Percentiles rank a stretch among this genome's conserved stretches.
phyloP scores from a whole-genome alignment of 2,797 vertebrate genomes.

The Amphiprion clarkii region DNA sequence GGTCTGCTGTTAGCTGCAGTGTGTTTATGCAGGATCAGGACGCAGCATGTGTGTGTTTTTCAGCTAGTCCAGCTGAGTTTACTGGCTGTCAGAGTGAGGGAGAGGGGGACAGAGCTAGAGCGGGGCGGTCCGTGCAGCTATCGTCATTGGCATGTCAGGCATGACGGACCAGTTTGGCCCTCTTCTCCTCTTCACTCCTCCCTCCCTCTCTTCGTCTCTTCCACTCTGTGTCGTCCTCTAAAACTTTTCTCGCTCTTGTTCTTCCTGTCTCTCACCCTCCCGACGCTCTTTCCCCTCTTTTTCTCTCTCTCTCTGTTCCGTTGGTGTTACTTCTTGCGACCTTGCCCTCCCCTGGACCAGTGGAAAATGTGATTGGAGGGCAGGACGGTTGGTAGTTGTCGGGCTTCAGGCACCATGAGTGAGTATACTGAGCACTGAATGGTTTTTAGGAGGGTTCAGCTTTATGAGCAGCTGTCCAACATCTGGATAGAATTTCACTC shows the following conservation, averaged over 20 bases:
- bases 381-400: conserved; percentile 61
- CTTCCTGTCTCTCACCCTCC: conserved; percentile 45
- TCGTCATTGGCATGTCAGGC: conserved; percentile 78
- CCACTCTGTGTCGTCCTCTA: conserved; percentile 53
- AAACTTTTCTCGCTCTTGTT: conserved; percentile 62
- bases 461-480: conserved; percentile 30
- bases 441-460: conserved; percentile 24
- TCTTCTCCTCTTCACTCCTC: conserved; percentile 54
- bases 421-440: conserved; percentile 70
- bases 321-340: conserved; percentile 45
- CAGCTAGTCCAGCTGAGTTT: conserved; percentile 49
- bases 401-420: conserved; percentile 84
- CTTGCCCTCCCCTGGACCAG: conserved; percentile 64
- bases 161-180: conserved; percentile 73
- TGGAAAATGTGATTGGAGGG: conserved; percentile 82
- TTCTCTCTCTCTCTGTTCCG: conserved; percentile 31
- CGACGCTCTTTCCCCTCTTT: conserved; percentile 27
- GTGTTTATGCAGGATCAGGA: conserved; percentile 40
- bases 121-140: conserved; percentile 73
- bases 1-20: conserved; percentile 6
- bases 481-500: conserved; percentile 18
- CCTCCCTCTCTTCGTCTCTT: conserved; percentile 49
- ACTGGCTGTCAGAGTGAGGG: conserved; percentile 29
- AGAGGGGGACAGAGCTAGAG: conserved; percentile 8
- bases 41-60: not conserved